Percentiles rank a stretch among this genome's conserved stretches.
Conservation (phyloP, 2,113 vertebrate genomes). For the Centrocercus urophasianus region DNA sequence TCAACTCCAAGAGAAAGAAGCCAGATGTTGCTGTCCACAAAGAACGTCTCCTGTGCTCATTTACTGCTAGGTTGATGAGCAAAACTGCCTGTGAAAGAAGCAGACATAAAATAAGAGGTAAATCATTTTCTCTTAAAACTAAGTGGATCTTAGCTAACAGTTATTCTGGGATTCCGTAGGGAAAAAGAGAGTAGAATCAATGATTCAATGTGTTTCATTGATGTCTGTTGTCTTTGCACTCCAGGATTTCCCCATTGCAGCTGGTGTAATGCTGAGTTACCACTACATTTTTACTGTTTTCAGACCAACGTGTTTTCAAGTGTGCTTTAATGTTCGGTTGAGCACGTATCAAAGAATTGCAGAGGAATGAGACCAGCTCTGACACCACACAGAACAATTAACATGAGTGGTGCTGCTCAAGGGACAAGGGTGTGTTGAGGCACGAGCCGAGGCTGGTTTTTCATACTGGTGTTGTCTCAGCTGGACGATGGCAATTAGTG, state of each 20-base stretch:
- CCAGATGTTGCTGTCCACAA: not conserved
- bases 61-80: not conserved
- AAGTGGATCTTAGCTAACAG: not conserved
- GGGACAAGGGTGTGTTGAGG: not conserved
- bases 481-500: accelerated
- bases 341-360: not conserved
- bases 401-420: not conserved
- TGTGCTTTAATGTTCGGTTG: not conserved
- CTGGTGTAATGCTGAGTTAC: not conserved
- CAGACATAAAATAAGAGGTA: not conserved
- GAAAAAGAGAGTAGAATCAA: not conserved
- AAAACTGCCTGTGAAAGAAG: not conserved
- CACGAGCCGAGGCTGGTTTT: not conserved
- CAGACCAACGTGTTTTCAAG: not conserved
- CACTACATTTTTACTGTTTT: not conserved
- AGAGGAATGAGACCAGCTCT: not conserved
- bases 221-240: not conserved
- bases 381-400: accelerated
- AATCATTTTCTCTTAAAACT: not conserved
- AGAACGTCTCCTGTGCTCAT: not conserved
- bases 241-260: not conserved
- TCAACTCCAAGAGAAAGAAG: not conserved
- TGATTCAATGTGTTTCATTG: not conserved
- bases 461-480: not conserved
- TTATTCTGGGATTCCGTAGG: not conserved